These are phyloP conservation scores for Gnathonemus echidnorhynchus DNA, from an alignment of 2,113 vertebrate genomes.

Conservation along the genomic window DNA sequence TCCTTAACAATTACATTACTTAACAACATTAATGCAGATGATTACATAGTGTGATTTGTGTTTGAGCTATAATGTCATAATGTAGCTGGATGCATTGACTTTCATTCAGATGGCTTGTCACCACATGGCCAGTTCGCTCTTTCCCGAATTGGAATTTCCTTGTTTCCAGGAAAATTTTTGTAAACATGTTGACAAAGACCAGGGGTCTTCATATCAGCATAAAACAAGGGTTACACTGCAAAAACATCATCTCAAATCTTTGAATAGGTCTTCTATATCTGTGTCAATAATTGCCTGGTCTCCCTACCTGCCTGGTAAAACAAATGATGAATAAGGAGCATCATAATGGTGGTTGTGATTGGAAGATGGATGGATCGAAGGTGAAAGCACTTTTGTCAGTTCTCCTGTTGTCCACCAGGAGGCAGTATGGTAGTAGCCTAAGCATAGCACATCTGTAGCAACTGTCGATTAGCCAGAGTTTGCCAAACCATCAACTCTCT, in stretches of 20 bases:
- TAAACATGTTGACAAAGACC: not conserved
- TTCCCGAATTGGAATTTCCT: not conserved
- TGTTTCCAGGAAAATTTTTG: not conserved
- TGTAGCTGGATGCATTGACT: not conserved
- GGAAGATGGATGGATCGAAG: not conserved
- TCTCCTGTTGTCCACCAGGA: conserved; percentile 16
- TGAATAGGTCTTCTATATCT: not conserved
- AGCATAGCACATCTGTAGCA: not conserved
- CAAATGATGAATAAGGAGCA: not conserved
- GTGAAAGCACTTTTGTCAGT: not conserved
- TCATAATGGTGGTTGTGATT: not conserved
- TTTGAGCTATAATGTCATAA: not conserved
- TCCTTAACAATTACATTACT: not conserved
- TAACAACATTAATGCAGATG: not conserved
- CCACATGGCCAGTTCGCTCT: not conserved
- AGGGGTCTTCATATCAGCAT: not conserved
- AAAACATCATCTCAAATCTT: not conserved
- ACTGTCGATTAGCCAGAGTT: not conserved
- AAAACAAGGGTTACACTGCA: not conserved
- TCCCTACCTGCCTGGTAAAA: not conserved
- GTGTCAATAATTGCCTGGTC: not conserved
- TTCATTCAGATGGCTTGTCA: not conserved
- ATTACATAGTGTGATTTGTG: not conserved
- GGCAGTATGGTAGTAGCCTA: not conserved
- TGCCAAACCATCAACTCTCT: not conserved